Base-by-base conservation (phyloP, 37 sponge, comb jelly and placozoan species). In the Eunapius fragilis region DNA sequence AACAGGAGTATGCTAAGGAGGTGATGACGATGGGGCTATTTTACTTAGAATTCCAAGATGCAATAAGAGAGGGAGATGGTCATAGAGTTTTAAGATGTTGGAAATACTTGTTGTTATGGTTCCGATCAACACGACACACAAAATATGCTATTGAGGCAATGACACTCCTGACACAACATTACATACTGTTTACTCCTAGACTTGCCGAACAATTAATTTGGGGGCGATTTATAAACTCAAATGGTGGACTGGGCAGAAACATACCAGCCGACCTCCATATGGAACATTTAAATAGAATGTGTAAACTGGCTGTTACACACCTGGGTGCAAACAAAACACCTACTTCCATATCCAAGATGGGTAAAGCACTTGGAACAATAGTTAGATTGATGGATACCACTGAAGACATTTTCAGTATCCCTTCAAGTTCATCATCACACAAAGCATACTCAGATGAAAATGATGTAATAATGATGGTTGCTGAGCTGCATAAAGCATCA, bases 291-390 rank as follows among this genome's bases (percentile, higher is more conserved):
- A 77, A 77, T 36, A 34, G 45, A 26, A 0, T 36, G 25, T 37
- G 31, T 48, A 35, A 77, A 37, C 48, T 37, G 19, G 37, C 77
- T 24, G 26, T 77, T 14, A 14, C 19, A 36, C 77, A 77, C 1
- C 77, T 77, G 9, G 2, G 77, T 36, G 77, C 77, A 9, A 77
- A 77, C 77, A 77, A 77, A 23, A 58, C 58, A 58, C 58, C 22
- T 58, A 0, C 7, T 17, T 58, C 58, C 58, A 58, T 58, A 58
- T 58, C 22, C 1, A 58, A 58, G 58, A 58, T 58, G 22, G 14
- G 58, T 19, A 1, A 19, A 19, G 58, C 22, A 13, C 14, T 58
- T 1, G 14, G 58, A 19, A 58, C 58, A 19, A 19, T 58, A 58
- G 19, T 17, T 17, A 58, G 1, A 17, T 2, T 58, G 58, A 58